Base-by-base conservation (phyloP, 2,797 vertebrate genomes). In the Sebastes taczanowskii region DNA sequence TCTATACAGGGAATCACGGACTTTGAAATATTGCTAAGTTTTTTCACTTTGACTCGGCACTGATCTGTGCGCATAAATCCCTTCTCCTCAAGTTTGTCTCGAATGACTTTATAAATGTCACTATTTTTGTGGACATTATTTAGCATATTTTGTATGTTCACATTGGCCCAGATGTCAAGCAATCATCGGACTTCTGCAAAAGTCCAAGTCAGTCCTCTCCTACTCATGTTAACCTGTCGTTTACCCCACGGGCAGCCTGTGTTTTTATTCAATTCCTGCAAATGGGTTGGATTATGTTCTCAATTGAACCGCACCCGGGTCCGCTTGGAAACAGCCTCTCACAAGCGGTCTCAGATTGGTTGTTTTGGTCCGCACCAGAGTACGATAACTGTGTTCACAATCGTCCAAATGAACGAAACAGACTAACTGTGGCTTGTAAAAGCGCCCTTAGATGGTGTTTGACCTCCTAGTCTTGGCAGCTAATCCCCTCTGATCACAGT, bases 401-500 rank as follows among this genome's bases (percentile, higher is more conserved):
- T n/a, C 11, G 0, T 4, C 11, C 11, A 34, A 22, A 22, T 0
- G 9, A 29, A 64, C 22, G 23, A 38, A 64, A 65, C 49, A 5
- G 49, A 52, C 8, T 25, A 25, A 42, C 18, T 42, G 62, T 42
- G 11, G 3, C 61, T 23, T 23, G 14, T 46, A 14, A 25, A 64
- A 38, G 22, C 8, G 14, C 35, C 14, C 14, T 9, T 42, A 18
- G 11, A 67, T 67, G 10, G 7, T 63, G 23, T 69, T 65, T 81
- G 25, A 69, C 67, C 49, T 66, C 13, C 7, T 34, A 29, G 27
- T 67, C n/a, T 77, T 13, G 42, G 13, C 22, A 74, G 35, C 52
- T 38, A 49, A 74, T 72, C 34, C 18, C n/a, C 9, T 67, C 63
- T 71, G 27, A 86, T 73, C 30, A 49, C 30, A 66, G 23, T 71